Conservation (phyloP, 2,797 vertebrate species). For the Onychomys torridus region DNA sequence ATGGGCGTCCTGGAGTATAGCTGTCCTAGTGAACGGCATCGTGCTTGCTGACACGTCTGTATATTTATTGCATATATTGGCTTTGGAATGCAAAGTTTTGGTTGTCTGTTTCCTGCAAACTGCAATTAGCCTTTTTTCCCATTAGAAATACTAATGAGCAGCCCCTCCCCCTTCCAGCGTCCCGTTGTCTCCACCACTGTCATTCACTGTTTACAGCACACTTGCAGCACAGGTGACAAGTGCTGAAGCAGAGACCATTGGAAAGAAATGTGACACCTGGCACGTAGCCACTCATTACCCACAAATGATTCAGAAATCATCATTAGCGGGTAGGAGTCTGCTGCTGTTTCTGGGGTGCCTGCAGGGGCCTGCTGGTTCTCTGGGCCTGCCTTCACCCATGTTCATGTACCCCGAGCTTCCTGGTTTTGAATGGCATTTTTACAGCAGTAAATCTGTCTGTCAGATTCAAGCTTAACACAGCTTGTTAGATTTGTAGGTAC, state of each 20-base stretch:
- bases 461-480: background rate
- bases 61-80: background rate
- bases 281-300: background rate
- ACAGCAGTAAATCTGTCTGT: background rate
- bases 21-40: background rate
- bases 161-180: too few species aligned
- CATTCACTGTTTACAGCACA: background rate
- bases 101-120: slow-evolving; percentile 31
- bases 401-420: background rate
- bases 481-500: background rate
- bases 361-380: background rate
- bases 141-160: background rate
- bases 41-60: slow-evolving; percentile 12
- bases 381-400: background rate
- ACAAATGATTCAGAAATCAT: background rate
- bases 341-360: background rate
- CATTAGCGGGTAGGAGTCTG: background rate
- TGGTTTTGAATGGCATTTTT: slow-evolving; percentile 30
- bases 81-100: slow-evolving; percentile 17
- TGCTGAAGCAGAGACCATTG: slow-evolving; percentile 8
- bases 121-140: background rate
- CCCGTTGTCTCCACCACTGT: background rate
- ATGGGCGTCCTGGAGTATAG: background rate
- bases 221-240: background rate
- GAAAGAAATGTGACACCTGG: slow-evolving; percentile 58